These are phyloP conservation scores for Coturnix japonica DNA, from an alignment of 2,113 vertebrate genomes.

Conservation along the genomic window DNA sequence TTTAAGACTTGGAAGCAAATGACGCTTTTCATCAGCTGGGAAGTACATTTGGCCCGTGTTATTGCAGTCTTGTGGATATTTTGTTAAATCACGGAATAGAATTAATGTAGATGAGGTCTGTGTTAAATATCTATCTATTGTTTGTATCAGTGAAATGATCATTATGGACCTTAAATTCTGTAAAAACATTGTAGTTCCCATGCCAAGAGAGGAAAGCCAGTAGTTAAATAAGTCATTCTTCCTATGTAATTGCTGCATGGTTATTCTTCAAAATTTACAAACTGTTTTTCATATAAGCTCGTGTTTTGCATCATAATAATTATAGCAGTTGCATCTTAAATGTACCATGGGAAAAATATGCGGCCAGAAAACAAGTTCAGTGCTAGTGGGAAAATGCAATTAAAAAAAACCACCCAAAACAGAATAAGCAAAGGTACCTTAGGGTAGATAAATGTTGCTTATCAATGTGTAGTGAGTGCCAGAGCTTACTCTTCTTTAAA, in stretches of 20 bases:
- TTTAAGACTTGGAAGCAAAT: neutral
- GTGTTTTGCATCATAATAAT: conserved; percentile 24
- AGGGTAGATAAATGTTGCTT: conserved; percentile 22
- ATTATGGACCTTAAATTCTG: neutral
- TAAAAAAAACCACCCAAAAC: neutral
- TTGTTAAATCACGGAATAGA: neutral
- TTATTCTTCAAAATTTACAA: conserved; percentile 19
- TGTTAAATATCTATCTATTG: neutral
- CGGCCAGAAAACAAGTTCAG: conserved; percentile 39
- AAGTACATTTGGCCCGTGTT: neutral
- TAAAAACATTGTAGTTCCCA: neutral
- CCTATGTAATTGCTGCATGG: conserved; percentile 21
- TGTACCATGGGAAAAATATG: conserved; percentile 39
- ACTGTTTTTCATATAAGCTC: conserved; percentile 30
- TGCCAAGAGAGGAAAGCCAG: neutral
- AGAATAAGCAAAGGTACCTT: neutral
- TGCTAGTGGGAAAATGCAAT: conserved; percentile 35
- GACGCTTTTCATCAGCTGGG: neutral
- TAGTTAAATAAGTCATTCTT: conserved; percentile 4
- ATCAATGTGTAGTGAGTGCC: neutral
- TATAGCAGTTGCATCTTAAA: conserved; percentile 47
- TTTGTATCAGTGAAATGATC: neutral
- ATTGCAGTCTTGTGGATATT: neutral
- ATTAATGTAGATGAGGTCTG: neutral
- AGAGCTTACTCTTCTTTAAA: neutral